A percentile compares a stretch with the other conserved stretches of the same genome.
Evolutionary conservation across 1,140 invertebrate species (phyloP).

Genomic region (Penaeus indicus): DNA sequence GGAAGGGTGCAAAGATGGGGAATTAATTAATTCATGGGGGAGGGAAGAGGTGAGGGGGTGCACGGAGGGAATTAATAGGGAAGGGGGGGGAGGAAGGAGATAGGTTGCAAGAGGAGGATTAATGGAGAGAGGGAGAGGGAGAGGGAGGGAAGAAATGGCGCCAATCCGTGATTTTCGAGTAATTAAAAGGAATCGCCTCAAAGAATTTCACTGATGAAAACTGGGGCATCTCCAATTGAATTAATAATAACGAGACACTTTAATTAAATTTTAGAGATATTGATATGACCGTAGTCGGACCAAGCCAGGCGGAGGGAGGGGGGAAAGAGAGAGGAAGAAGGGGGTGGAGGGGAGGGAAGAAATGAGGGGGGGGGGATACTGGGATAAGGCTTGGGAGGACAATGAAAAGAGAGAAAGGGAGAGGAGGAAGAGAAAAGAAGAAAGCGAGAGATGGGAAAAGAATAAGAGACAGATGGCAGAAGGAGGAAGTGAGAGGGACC

Average conservation of each 20-base stretch:
- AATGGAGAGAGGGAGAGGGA: background rate
- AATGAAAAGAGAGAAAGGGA: background rate
- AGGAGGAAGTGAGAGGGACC: background rate
- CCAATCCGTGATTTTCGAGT: background rate
- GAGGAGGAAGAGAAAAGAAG: background rate
- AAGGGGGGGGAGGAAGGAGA: background rate
- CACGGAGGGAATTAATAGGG: background rate
- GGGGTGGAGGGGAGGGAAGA: too few species aligned
- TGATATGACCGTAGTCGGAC: too few species aligned
- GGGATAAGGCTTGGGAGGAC: background rate
- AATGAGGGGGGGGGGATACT: too few species aligned
- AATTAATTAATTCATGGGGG: too few species aligned
- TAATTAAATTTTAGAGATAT: too few species aligned
- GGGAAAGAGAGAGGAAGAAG: too few species aligned
- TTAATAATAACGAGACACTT: too few species aligned
- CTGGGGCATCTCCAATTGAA: too few species aligned
- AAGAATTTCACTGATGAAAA: background rate
- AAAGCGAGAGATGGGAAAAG: background rate
- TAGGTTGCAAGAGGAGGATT: background rate
- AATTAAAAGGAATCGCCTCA: background rate
- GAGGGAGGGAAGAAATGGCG: background rate
- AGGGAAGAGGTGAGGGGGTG: background rate
- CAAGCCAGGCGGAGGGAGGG: too few species aligned
- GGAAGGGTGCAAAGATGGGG: background rate
- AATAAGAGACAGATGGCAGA: background rate